These are phyloP conservation scores for Physocephala rufipes DNA, from an alignment of 2,888 invertebrate species.

Conservation along the genomic window DNA sequence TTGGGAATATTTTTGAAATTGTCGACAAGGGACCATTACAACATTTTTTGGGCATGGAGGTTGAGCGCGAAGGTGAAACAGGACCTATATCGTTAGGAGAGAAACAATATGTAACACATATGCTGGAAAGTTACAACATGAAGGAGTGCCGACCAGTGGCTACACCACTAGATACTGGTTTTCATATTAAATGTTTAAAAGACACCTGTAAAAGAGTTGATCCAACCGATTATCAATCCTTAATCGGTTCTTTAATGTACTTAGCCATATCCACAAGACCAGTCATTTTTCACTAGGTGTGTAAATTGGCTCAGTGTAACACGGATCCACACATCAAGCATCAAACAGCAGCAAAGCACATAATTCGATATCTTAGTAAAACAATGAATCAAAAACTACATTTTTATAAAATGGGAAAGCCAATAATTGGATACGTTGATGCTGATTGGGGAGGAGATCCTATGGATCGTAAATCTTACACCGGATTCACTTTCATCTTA, in stretches of 20 bases:
- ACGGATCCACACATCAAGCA: slow-evolving; percentile 40
- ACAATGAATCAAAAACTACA: not conserved
- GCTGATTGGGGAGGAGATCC: slow-evolving; percentile 17
- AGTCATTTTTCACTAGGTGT: slow-evolving; percentile 38
- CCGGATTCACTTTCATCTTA: not conserved
- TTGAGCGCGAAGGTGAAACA: slow-evolving; percentile 18
- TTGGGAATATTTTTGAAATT: slow-evolving; percentile 27
- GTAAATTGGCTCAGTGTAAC: slow-evolving; percentile 39
- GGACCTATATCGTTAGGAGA: slow-evolving; percentile 27
- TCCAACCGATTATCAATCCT: slow-evolving; percentile 36
- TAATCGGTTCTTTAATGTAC: slow-evolving; percentile 41
- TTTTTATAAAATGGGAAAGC: slow-evolving; percentile 4
- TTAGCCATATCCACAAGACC: slow-evolving; percentile 32
- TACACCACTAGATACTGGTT: slow-evolving; percentile 8
- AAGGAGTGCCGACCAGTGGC: slow-evolving; percentile 2
- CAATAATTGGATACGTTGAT: not conserved
- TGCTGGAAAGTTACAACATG: slow-evolving; percentile 23
- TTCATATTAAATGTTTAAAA: not conserved
- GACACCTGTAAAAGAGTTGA: slow-evolving; percentile 22
- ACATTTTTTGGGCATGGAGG: slow-evolving; percentile 31
- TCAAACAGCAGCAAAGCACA: slow-evolving; percentile 34
- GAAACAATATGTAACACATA: slow-evolving; percentile 11
- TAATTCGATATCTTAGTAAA: not conserved
- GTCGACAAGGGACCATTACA: slow-evolving; percentile 29
- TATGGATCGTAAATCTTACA: slow-evolving; percentile 14